Conservation (phyloP, 2,797 vertebrate genomes). For the Crenichthys baileyi region DNA sequence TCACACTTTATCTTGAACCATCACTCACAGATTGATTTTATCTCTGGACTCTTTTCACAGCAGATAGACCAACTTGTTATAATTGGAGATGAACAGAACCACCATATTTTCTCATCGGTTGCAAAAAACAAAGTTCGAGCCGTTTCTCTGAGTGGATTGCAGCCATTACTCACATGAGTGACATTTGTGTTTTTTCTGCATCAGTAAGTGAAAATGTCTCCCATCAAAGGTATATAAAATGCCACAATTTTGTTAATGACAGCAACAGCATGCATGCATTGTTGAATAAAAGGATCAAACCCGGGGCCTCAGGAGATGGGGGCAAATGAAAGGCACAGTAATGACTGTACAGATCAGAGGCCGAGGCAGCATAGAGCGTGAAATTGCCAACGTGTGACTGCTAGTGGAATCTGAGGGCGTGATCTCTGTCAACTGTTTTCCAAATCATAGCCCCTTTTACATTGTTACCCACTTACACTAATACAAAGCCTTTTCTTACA, state of each 20-base stretch:
- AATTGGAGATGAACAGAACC: constrained; percentile 3
- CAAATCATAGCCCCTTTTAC: neutral
- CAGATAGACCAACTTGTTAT: constrained; percentile 7
- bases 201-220: constrained; percentile 25
- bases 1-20: constrained; percentile 6
- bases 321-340: constrained; percentile 17
- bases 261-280: constrained; percentile 7
- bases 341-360: constrained; percentile 31
- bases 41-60: constrained; percentile 10
- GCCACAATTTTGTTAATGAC: constrained; percentile 6
- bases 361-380: constrained; percentile 7
- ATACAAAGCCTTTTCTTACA: neutral
- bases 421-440: neutral
- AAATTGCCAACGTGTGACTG: constrained; percentile 10
- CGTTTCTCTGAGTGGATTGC: constrained; percentile 8
- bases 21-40: constrained; percentile 12
- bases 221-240: constrained; percentile 2
- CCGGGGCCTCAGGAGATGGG: constrained; percentile 30
- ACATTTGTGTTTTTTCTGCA: constrained; percentile 10
- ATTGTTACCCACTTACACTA: neutral
- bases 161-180: constrained; percentile 15
- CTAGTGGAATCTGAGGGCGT: neutral
- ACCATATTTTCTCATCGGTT: neutral
- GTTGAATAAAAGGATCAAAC: constrained; percentile 26
- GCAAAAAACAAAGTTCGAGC: neutral